Base-by-base conservation (phyloP, 2,797 vertebrate genomes). In the Scolopax rusticola region DNA sequence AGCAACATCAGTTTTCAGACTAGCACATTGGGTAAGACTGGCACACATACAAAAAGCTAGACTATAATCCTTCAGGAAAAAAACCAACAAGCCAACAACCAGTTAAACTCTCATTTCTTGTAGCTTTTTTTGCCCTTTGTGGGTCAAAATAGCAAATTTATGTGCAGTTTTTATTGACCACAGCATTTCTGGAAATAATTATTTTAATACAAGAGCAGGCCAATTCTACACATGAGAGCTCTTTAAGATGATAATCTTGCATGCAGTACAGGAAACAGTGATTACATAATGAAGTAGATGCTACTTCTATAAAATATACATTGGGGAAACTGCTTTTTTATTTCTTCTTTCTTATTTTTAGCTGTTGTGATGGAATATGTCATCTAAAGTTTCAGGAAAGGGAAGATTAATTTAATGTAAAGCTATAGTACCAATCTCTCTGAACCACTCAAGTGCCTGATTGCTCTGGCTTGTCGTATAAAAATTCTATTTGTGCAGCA, bases 21-120 rank as follows among this genome's bases (percentile, higher is more conserved):
- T 5, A 65, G 20, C 4, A 56, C 14, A 17, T 1, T 54, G 21
- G 3, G 0, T 47, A 15, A 36, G n/a, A 54, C 3, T 48, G 0
- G 9, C 18, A 4, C 13, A 83, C 15, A 32, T 23, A 24, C 2
- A 74, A 74, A 80, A 14, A 17, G 24, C 8, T n/a, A 7, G 56
- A 83, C 48, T 36, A 69, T 6, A 69, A 54, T 33, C 15, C 7
- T 41, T 4, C 1, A 67, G 20, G 3, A 19, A 40, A 71, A 61
- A 75, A 38, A 21, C 0, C 12, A 30, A 11, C 2, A 14, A 84
- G 76, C 4, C 8, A 84, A 1, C 8, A 69, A 40, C 3, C 5
- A 33, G 12, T 6, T 48, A 17, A 14, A 8, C 11, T 51, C 25
- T 80, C 8, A 15, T 48, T 51, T 45, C 67, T 70, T 24, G 25